Percentiles rank a stretch among this genome's conserved stretches.
These are phyloP conservation scores for Andinoacara biseriatus DNA, from an alignment of 2,113 vertebrate species.

Conservation along the genomic window DNA sequence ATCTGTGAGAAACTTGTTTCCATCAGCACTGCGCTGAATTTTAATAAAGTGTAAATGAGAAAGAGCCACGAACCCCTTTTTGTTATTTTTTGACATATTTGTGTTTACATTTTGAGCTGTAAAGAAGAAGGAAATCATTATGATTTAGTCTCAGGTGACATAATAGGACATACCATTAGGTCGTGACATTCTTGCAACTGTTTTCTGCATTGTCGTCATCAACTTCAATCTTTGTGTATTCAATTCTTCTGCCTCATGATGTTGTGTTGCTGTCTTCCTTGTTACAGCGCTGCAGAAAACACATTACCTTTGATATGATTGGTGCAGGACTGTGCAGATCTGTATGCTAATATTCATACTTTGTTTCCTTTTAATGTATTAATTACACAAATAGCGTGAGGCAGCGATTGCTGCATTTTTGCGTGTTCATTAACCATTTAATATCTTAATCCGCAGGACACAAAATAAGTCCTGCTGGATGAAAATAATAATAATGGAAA, in stretches of 20 bases:
- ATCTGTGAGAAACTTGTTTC: no score
- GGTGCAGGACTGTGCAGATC: background rate
- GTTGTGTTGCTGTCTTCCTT: background rate
- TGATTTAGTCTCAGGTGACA: background rate
- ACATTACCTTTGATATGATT: background rate
- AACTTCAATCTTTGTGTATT: background rate
- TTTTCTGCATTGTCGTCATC: background rate
- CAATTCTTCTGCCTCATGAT: no score
- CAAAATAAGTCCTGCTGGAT: conserved; percentile 13
- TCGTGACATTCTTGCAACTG: background rate
- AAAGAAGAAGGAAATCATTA: background rate
- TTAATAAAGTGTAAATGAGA: background rate
- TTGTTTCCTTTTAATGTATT: background rate
- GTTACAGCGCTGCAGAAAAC: background rate
- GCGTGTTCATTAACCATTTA: conserved; percentile 38
- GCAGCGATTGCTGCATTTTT: conserved; percentile 19
- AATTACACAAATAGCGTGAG: background rate
- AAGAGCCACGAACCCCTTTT: background rate
- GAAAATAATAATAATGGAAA: conserved; percentile 28
- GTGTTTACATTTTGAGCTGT: background rate
- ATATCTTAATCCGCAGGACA: conserved; percentile 12
- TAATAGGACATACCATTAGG: no score
- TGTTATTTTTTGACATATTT: background rate
- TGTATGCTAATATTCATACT: background rate
- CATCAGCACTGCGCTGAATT: no score